phyloP scores from a whole-genome alignment of 2,888 invertebrate genomes.

The Thymelicus lineola region DNA sequence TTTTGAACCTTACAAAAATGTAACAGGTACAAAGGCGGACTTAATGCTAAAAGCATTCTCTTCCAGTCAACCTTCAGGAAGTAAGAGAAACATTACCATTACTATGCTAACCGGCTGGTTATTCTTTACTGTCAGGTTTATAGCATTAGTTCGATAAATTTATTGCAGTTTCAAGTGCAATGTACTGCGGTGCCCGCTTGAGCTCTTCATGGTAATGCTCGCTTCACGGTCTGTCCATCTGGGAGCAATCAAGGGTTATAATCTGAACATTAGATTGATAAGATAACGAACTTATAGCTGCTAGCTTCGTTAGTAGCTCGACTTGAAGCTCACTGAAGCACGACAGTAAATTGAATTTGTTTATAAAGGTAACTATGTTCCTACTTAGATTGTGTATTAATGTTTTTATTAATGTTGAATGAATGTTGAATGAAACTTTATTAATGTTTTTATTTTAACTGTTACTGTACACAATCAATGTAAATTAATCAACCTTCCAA shows the following conservation, averaged over 20 bases:
- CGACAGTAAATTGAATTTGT: constrained; percentile 4
- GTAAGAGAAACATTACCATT: too few relatives aligned
- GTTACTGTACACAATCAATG: too few relatives aligned
- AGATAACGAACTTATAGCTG: constrained; percentile 25
- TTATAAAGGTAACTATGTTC: background rate
- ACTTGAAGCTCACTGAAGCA: constrained; percentile 24
- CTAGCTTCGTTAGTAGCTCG: constrained; percentile 7
- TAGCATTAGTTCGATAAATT: constrained; percentile 26
- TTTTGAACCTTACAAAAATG: too few relatives aligned
- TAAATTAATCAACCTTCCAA: too few relatives aligned
- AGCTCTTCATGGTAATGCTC: constrained; percentile 32
- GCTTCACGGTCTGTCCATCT: constrained; percentile 36
- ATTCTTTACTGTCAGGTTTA: constrained; percentile 13
- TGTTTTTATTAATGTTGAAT: too few relatives aligned
- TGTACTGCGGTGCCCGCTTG: constrained; percentile 24
- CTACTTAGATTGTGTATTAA: background rate
- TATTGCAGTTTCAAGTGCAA: constrained; percentile 30
- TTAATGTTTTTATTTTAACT: too few relatives aligned
- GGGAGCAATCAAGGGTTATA: constrained; percentile 37
- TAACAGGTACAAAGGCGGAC: too few relatives aligned
- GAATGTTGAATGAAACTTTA: too few relatives aligned
- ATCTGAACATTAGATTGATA: constrained; percentile 34
- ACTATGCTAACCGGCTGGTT: background rate
- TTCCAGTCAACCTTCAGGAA: too few relatives aligned
- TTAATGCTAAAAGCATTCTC: too few relatives aligned